phyloP scores from a whole-genome alignment of 2,113 vertebrate genomes.

The Tapirus terrestris region DNA sequence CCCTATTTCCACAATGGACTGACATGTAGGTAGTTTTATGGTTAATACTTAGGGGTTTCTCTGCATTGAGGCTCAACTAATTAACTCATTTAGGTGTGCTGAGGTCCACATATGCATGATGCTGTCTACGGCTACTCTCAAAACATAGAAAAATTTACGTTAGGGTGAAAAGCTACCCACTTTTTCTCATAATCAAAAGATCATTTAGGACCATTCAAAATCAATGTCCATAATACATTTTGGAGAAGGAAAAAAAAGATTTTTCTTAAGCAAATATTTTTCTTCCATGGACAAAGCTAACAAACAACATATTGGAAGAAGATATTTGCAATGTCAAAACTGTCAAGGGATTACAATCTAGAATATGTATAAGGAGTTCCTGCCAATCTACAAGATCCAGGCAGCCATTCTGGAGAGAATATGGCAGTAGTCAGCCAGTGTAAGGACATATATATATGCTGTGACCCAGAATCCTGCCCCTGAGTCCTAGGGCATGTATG shows the following conservation, averaged over 20 bases:
- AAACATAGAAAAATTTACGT: background rate
- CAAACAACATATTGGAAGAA: background rate
- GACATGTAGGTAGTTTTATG: background rate
- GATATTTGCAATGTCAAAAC: background rate
- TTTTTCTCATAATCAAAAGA: background rate
- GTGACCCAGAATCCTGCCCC: background rate
- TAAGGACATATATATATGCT: fast-evolving
- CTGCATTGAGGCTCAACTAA: background rate
- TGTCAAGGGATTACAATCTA: background rate
- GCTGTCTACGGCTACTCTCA: background rate
- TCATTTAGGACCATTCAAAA: background rate
- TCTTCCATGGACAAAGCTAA: constrained; percentile 26
- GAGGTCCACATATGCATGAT: background rate
- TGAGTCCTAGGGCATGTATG: background rate
- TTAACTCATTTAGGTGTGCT: background rate
- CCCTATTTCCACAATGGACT: background rate
- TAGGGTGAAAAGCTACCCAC: background rate
- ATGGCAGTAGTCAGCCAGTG: background rate
- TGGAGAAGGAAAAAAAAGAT: background rate
- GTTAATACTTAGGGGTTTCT: background rate
- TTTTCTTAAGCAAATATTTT: background rate
- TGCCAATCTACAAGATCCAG: background rate
- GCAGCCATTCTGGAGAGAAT: background rate
- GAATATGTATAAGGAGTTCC: background rate
- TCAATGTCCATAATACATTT: background rate